A percentile compares a stretch with the other conserved stretches of the same genome.
Evolutionary conservation across 1,140 invertebrate species (phyloP).

Genomic region (Bilobella aurantiaca): DNA sequence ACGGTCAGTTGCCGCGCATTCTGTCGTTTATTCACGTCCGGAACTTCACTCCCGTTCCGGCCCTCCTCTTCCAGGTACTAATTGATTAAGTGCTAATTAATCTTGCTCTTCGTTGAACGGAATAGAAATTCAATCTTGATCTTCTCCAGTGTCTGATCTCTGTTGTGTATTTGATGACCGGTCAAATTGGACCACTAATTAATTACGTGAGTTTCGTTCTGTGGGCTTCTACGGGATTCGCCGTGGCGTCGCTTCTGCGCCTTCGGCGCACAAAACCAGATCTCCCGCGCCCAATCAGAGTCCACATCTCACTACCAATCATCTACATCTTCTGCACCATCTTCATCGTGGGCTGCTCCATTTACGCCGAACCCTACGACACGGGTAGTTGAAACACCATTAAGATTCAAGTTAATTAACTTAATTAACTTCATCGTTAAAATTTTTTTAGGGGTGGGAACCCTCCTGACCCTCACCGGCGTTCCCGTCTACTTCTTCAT

Average conservation of each 20-base stretch:
- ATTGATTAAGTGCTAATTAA: slow-evolving; percentile 45
- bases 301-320: slow-evolving; percentile 50
- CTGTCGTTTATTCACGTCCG: slow-evolving; percentile 65
- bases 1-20: slow-evolving; percentile 66
- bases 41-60: slow-evolving; percentile 66
- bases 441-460: slow-evolving; percentile 38
- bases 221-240: slow-evolving; percentile 62
- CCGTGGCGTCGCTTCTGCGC: slow-evolving; percentile 66
- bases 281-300: slow-evolving; percentile 66
- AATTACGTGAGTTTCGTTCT: slow-evolving; percentile 70
- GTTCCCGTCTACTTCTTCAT: slow-evolving; percentile 47
- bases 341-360: slow-evolving; percentile 46
- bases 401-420: not conserved
- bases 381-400: slow-evolving; percentile 35
- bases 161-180: slow-evolving; percentile 57
- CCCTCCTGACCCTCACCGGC: slow-evolving; percentile 43
- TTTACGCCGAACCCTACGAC: slow-evolving; percentile 40
- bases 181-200: slow-evolving; percentile 59
- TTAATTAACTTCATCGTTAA: not conserved
- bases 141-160: slow-evolving; percentile 58
- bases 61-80: slow-evolving; percentile 63
- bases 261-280: slow-evolving; percentile 61
- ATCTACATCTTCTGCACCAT: slow-evolving; percentile 46
- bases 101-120: slow-evolving; percentile 61
- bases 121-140: slow-evolving; percentile 1